Evolutionary conservation across 2,888 invertebrate genomes (phyloP).

Genomic region (Lasioglossum zephyrum): DNA sequence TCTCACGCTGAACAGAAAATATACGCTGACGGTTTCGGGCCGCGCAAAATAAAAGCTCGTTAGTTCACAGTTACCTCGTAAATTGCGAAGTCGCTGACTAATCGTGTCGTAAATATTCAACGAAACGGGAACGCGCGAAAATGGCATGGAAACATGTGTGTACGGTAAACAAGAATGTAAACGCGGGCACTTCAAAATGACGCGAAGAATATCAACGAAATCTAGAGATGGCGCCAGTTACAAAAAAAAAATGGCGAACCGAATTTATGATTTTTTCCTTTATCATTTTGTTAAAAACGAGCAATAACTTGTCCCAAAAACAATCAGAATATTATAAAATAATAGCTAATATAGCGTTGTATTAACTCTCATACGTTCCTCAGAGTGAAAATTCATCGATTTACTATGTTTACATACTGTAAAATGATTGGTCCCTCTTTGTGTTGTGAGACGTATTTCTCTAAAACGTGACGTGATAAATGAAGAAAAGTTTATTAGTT

Average conservation of each 20-base stretch:
- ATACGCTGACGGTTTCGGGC: not conserved
- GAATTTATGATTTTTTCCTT: not conserved
- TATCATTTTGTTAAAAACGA: no score
- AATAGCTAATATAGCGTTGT: not conserved
- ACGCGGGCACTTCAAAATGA: not conserved
- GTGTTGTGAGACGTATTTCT: no score
- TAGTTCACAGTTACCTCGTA: slow-evolving; percentile 18
- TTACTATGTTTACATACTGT: no score
- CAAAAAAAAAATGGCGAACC: not conserved
- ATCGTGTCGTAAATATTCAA: slow-evolving; percentile 29
- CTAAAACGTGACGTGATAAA: no score
- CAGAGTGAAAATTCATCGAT: no score
- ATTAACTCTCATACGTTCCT: not conserved
- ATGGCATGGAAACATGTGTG: slow-evolving; percentile 10
- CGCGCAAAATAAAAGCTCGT: slow-evolving; percentile 7
- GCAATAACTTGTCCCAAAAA: no score
- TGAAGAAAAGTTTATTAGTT: no score
- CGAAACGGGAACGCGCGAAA: slow-evolving; percentile 16
- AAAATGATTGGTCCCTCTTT: no score
- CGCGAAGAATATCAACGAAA: not conserved
- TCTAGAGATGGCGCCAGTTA: slow-evolving; percentile 18
- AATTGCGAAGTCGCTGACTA: slow-evolving; percentile 8
- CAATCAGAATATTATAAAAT: not conserved
- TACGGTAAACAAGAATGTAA: slow-evolving; percentile 16
- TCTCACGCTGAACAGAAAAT: not conserved